A percentile compares a stretch with the other conserved stretches of the same genome.
Evolutionary conservation across 1,140 invertebrate species (phyloP).

Genomic region (Pseudomyrmex flavicornis): DNA sequence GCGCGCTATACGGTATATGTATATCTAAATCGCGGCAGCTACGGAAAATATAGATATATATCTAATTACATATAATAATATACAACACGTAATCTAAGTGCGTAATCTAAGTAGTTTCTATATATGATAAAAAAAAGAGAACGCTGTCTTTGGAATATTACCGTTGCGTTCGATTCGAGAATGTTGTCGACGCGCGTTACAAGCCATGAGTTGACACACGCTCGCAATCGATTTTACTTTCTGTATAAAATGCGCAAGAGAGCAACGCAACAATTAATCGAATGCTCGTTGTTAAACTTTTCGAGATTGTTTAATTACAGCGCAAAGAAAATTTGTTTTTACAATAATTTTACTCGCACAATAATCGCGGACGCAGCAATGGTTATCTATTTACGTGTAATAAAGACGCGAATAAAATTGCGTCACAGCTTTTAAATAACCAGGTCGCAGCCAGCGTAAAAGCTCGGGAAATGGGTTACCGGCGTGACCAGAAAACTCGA

Average conservation of each 20-base stretch:
- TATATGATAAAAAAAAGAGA: constrained; percentile 34
- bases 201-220: background rate
- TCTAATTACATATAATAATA: too few relatives aligned
- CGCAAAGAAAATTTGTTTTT: background rate
- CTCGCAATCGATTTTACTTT: background rate
- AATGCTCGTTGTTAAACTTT: background rate
- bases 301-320: background rate
- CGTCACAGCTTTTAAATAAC: constrained; percentile 18
- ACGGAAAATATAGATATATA: too few relatives aligned
- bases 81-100: too few relatives aligned
- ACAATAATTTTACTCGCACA: background rate
- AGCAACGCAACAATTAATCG: background rate
- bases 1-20: too few relatives aligned
- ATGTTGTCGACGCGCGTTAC: background rate
- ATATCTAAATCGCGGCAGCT: too few relatives aligned
- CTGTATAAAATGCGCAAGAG: background rate
- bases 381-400: background rate
- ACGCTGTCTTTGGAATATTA: constrained; percentile 17
- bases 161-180: background rate
- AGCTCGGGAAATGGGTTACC: constrained; percentile 49
- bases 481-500: constrained; percentile 58
- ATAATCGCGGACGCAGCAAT: background rate
- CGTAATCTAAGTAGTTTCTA: background rate
- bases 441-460: constrained; percentile 35
- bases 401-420: constrained; percentile 20